Base-by-base conservation (phyloP, 2,888 invertebrate species). In the Vanessa cardui region DNA sequence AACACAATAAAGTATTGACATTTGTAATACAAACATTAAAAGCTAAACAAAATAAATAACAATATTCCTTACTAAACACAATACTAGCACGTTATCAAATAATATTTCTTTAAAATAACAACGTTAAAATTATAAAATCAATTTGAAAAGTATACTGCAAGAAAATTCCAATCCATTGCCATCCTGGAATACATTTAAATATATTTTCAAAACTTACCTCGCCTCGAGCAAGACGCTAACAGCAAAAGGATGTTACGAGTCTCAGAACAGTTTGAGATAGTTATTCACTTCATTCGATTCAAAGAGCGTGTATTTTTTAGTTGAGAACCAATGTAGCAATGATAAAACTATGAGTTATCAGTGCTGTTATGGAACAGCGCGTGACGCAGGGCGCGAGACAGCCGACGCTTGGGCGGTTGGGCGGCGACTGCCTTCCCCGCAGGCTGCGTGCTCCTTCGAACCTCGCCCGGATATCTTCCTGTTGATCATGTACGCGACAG, bases 401-500 rank as follows among this genome's bases (percentile, higher is more conserved):
- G 75, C 80, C 78, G 73, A 75, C 87, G 81, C 89, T 81, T 80
- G 86, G 89, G 90, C 89, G 89, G 88, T 82, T 88, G 90, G 90
- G 91, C 90, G 91, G 87, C 81, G 85, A 91, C 90, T 91, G 89
- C 75, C 86, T 82, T 81, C 84, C 83, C 85, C 79, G 74, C 79
- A 80, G 73, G 72, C 77, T 77, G 76, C 75, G 75, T 75, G 74
- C 74, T 76, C 83, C 85, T 83, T 79, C 77, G 81, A 84, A 84
- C 89, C 89, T 88, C 86, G 87, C 88, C 90, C 89, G 86, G 86
- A 82, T 81, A 77, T 80, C 78, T 87, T 90, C 89, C 88, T 89
- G 90, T 90, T 89, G 88, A 89, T 87, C 85, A 83, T 87, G 83
- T 83, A 85, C 84, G 87, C 89, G 91, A 91, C 91, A 91, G 90